Conservation (phyloP, 92 coral and sea anemone species). For the Phymanthus crucifer region DNA sequence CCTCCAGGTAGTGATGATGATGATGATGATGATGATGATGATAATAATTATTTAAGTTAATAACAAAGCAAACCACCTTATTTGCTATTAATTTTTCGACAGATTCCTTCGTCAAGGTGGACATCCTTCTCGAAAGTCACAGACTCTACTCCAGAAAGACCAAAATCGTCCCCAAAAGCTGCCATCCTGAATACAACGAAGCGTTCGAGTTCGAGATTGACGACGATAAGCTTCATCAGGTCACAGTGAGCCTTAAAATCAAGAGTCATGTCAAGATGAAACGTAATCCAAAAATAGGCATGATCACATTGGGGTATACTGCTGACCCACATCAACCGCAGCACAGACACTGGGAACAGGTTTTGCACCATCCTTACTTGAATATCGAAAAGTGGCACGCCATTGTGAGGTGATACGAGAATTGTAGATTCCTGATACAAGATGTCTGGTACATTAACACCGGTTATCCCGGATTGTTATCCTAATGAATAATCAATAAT, state of each 20-base stretch:
- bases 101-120: conserved; percentile 91
- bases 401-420: conserved; percentile 47
- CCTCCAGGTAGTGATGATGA: conserved; percentile 30
- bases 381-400: conserved; percentile 88
- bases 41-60: no score
- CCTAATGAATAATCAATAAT: background rate
- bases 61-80: background rate
- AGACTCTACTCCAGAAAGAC: conserved; percentile 74
- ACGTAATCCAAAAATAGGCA: conserved; percentile 67
- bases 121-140: conserved; percentile 64
- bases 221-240: conserved; percentile 83
- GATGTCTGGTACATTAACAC: background rate
- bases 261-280: conserved; percentile 73
- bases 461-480: background rate
- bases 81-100: background rate
- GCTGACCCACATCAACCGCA: conserved; percentile 76
- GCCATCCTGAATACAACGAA: conserved; percentile 67
- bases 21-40: no score
- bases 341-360: conserved; percentile 96
- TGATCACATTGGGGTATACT: conserved; percentile 81
- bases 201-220: conserved; percentile 72
- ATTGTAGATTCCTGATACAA: no score
- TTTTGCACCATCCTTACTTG: conserved; percentile 86
- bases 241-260: conserved; percentile 72
- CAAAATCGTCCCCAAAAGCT: conserved; percentile 55